These are phyloP conservation scores for Deilephila porcellus DNA, from an alignment of 2,888 invertebrate genomes.

Conservation along the genomic window DNA sequence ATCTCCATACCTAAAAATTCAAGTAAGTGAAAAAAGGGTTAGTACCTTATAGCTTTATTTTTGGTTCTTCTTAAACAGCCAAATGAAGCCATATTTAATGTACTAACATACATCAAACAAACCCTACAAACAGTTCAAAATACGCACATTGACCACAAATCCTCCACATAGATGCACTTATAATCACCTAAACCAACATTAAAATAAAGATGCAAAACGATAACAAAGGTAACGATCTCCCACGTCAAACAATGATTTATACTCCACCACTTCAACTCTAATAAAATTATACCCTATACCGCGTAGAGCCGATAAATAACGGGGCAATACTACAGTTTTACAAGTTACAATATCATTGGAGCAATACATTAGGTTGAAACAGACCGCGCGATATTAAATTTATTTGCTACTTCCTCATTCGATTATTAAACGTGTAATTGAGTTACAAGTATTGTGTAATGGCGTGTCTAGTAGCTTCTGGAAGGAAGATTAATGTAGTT, in stretches of 20 bases:
- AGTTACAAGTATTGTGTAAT: slow-evolving; percentile 16
- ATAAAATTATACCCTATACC: slow-evolving; percentile 23
- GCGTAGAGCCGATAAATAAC: slow-evolving; percentile 19
- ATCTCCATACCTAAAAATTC: too few species aligned
- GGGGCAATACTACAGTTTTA: neutral
- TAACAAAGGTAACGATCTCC: neutral
- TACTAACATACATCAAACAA: too few species aligned
- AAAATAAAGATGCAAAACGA: neutral
- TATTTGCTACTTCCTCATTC: slow-evolving; percentile 22
- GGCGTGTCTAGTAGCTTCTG: neutral
- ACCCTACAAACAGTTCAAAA: neutral
- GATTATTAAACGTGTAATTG: slow-evolving; percentile 9
- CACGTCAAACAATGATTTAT: slow-evolving; percentile 1
- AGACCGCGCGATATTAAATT: slow-evolving; percentile 5
- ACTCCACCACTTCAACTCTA: neutral
- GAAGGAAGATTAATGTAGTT: neutral
- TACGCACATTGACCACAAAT: neutral
- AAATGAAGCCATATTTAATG: too few species aligned
- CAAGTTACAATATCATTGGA: slow-evolving; percentile 19
- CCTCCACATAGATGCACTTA: neutral
- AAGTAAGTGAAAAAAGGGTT: too few species aligned
- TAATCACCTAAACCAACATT: neutral
- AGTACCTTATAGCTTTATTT: too few species aligned
- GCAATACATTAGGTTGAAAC: slow-evolving; percentile 19
- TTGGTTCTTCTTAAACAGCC: too few species aligned